Conservation (phyloP, 2,888 invertebrate genomes). For the Thecocarcelia acutangulata region DNA sequence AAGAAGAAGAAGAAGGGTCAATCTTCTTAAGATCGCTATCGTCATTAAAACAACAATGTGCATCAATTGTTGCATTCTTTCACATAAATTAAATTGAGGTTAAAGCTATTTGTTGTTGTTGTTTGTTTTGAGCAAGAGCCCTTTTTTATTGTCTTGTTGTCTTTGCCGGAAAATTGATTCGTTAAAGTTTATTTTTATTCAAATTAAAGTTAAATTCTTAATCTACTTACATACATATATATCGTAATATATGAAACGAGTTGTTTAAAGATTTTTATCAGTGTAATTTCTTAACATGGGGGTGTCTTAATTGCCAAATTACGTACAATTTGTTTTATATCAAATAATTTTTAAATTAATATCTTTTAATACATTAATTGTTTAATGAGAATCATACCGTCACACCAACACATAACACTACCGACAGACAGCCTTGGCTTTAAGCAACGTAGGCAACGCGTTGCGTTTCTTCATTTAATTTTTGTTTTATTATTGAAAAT, state of each 20-base stretch:
- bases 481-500: too few relatives aligned
- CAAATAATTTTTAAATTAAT: background rate
- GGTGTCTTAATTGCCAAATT: slow-evolving; percentile 66
- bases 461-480: too few relatives aligned
- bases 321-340: background rate
- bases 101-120: slow-evolving; percentile 40
- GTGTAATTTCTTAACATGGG: slow-evolving; percentile 71
- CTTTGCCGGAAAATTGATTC: slow-evolving; percentile 7
- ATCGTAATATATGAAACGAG: background rate
- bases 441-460: too few relatives aligned
- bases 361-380: background rate
- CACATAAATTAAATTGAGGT: slow-evolving; percentile 46
- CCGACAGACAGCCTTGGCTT: too few relatives aligned
- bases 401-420: too few relatives aligned
- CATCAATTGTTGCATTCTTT: slow-evolving; percentile 27
- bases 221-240: too few relatives aligned
- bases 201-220: slow-evolving; percentile 35
- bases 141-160: background rate
- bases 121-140: background rate
- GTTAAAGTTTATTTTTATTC: slow-evolving; percentile 13
- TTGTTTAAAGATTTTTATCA: slow-evolving; percentile 54
- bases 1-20: slow-evolving; percentile 38
- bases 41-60: slow-evolving; percentile 22
- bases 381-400: background rate
- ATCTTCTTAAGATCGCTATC: slow-evolving; percentile 43